phyloP scores from a whole-genome alignment of 2,797 vertebrate species.

The Coendou prehensilis region DNA sequence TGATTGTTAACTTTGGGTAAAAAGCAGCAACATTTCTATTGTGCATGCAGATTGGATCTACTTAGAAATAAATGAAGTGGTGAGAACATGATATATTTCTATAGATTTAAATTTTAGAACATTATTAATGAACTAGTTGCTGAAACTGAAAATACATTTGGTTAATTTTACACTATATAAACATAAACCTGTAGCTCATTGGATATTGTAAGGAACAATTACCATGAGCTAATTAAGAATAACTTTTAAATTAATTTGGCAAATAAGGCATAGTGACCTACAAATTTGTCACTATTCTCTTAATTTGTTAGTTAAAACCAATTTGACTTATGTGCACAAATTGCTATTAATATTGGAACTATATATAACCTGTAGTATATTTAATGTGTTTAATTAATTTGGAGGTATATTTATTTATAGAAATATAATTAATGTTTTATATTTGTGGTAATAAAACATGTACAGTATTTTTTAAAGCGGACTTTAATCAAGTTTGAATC shows the following conservation, averaged over 20 bases:
- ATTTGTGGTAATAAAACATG: background rate
- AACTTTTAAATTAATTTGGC: slow-evolving; percentile 60
- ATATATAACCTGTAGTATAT: background rate
- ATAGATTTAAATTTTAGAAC: slow-evolving; percentile 47
- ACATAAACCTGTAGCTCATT: slow-evolving; percentile 5
- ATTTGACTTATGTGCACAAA: slow-evolving; percentile 65
- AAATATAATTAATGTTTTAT: background rate
- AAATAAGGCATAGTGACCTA: slow-evolving; percentile 73
- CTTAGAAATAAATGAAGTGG: slow-evolving; percentile 41
- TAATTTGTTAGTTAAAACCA: slow-evolving; percentile 65
- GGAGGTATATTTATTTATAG: background rate
- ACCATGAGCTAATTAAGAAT: slow-evolving; percentile 75
- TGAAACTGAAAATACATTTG: slow-evolving; percentile 72
- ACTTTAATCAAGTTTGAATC: slow-evolving; percentile 6
- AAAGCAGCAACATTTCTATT: slow-evolving; percentile 62
- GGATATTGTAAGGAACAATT: slow-evolving; percentile 74
- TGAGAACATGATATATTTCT: slow-evolving; percentile 25
- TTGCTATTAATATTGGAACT: slow-evolving; percentile 22
- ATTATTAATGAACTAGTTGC: slow-evolving; percentile 38
- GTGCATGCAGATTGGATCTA: slow-evolving; percentile 13
- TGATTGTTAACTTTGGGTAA: slow-evolving; percentile 7
- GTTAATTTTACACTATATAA: slow-evolving; percentile 59
- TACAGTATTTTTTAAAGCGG: background rate
- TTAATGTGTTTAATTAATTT: slow-evolving; percentile 25
- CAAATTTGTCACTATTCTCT: slow-evolving; percentile 46